Percentiles rank a stretch among this genome's conserved stretches.
Conservation (phyloP, 1,140 invertebrate species). For the Ostrea denselamellosa region DNA sequence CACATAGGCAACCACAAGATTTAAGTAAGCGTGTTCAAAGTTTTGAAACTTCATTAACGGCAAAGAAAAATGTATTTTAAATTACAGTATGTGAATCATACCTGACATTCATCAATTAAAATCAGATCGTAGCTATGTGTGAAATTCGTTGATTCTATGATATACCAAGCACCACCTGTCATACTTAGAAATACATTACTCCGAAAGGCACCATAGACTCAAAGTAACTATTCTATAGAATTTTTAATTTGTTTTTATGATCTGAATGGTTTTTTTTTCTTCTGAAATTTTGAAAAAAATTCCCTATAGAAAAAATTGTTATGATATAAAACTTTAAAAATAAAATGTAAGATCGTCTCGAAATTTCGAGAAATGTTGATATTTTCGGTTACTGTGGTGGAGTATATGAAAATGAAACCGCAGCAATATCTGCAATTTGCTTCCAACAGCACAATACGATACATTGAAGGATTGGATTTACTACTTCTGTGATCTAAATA, state of each 20-base stretch:
- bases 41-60: slow-evolving; percentile 2
- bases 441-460: too few relatives aligned
- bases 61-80: slow-evolving; percentile 20
- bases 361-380: too few relatives aligned
- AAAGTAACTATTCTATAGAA: not conserved
- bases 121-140: not conserved
- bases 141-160: not conserved
- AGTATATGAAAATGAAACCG: too few relatives aligned
- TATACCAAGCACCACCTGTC: slow-evolving; percentile 16
- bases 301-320: not conserved
- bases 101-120: slow-evolving; percentile 16
- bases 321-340: too few relatives aligned
- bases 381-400: too few relatives aligned
- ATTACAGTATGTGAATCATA: slow-evolving; percentile 9
- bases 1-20: slow-evolving; percentile 9
- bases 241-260: not conserved
- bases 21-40: not conserved
- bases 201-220: not conserved
- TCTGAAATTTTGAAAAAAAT: not conserved
- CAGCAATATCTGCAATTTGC: too few relatives aligned
- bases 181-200: not conserved
- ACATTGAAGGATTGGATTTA: too few relatives aligned
- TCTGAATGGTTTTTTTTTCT: not conserved
- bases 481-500: too few relatives aligned
- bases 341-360: too few relatives aligned